Evolutionary conservation across 2,888 invertebrate species (phyloP), one percentile per base, ranked within the genome.

Genomic region (Habroteleia sp.): DNA sequence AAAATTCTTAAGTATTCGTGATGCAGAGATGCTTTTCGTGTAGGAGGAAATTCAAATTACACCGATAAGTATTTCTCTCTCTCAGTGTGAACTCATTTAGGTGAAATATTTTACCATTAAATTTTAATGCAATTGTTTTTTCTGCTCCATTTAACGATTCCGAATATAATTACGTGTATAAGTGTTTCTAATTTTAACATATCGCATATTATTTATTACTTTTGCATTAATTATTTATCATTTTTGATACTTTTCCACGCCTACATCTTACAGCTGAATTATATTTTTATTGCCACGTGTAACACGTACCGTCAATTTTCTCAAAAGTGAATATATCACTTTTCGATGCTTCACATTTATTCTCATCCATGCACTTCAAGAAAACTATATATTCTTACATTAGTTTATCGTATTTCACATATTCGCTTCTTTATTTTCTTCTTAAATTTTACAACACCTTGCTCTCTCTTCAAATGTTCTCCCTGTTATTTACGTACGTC

Each of bases 311-410:
- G 50, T 65, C 65, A 66, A 73, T 65, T 52, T 50, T 29, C 31
- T 14, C 13, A 7, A 29, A 50, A 44, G 37, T 44, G 52, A 58
- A 50, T 68, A 60, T 66, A 66, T 73, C 66, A 66, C 54, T 54
- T 66, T 66, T 46, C 66, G 58, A 73, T 73, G 54, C 62, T 60
- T 65, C 46, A 54, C 73, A 46, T 66, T 73, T 65, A 73, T 73
- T 73, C 50, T 48, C 66, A 54, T 52, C 44, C 54, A 54, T 44
- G 39, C 52, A 66, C 60, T 73, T 66, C 65, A 17, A 56, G 46
- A 52, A 73, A 73, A 73, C 60, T 73, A 52, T 60, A 73, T 66
- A 66, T 73, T 73, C 65, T 60, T 52, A 37, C 58, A 72, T 66
- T 65, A 66, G 65, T 73, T 73, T 73, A 73, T 37, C 52, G 65